Base-by-base conservation (phyloP, 2,113 vertebrate genomes). In the Piliocolobus tephrosceles region DNA sequence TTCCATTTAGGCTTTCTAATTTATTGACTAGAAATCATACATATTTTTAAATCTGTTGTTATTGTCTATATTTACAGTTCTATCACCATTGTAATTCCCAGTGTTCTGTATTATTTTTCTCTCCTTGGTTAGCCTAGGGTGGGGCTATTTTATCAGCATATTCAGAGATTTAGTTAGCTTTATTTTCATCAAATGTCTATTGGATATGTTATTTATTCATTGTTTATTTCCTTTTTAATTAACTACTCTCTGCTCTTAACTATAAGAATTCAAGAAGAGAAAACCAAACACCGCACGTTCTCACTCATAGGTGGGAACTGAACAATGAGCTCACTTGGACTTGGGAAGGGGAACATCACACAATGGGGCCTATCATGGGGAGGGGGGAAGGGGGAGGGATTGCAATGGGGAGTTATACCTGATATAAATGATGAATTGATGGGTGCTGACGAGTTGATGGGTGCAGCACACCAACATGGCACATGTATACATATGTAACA, bases 181-280 rank as follows among this genome's bases (percentile, higher is more conserved):
- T 57, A 82, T 75, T 94, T 73, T 79, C 64, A 85, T 80, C 84
- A 73, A 95, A 89, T 11, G 72, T 32, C 13, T 92, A 92, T 16
- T 13, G 5, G 16, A 82, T 82, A 35, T 64, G n/a, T 66, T 87
- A 92, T 45, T 92, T 80, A 90, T 73, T 91, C 20, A 87, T 40
- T 55, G 13, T 81, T 80, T 91, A 50, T 66, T 88, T 76, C 68
- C n/a, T 86, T 93, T 43, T 43, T 90, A 80, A 90, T 72, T 84
- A 72, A 75, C 14, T 89, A 75, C 27, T 89, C 78, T 89, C 90
- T 89, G 35, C 68, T 90, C 43, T 94, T 82, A 94, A 84, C 22
- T 75, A 20, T 30, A 91, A 84, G 61, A 79, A 64, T 84, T 55
- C n/a, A 88, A n/a, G n/a, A n/a, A n/a, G n/a, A n/a, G n/a, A n/a